Conservation (phyloP, 2,888 invertebrate species). For the Gasteruption jaculator region DNA sequence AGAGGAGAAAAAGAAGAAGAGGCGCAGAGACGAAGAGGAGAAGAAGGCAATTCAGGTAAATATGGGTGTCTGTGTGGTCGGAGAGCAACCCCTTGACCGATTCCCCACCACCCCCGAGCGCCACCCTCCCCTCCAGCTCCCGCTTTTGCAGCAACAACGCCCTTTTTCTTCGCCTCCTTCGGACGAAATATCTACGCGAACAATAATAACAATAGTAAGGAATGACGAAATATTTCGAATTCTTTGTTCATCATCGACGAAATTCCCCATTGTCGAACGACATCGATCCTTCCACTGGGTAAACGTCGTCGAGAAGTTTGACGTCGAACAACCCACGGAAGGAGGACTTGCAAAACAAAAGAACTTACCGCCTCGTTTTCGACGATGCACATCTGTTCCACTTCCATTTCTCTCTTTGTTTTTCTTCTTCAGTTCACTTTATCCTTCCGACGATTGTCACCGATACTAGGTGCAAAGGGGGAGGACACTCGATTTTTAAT, state of each 20-base stretch:
- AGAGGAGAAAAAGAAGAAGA: too few species aligned
- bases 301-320: too few species aligned
- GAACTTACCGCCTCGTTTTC: conserved; percentile 46
- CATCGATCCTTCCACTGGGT: too few species aligned
- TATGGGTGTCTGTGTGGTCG: conserved; percentile 14
- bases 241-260: background rate
- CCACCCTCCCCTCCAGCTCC: conserved; percentile 15
- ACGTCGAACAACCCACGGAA: background rate
- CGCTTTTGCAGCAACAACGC: conserved; percentile 31
- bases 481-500: too few species aligned
- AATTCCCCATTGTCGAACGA: too few species aligned
- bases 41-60: conserved; percentile 18
- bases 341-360: too few species aligned
- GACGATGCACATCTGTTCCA: conserved; percentile 41
- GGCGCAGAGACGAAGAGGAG: too few species aligned
- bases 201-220: background rate
- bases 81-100: conserved; percentile 23
- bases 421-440: conserved; percentile 9
- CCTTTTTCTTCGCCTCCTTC: too few species aligned
- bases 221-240: conserved; percentile 8
- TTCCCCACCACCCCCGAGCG: conserved; percentile 13
- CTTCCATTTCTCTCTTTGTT: conserved; percentile 32
- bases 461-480: too few species aligned
- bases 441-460: conserved; percentile 11
- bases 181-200: background rate